phyloP scores from a whole-genome alignment of 2,113 vertebrate genomes.

The Rutilus rutilus region DNA sequence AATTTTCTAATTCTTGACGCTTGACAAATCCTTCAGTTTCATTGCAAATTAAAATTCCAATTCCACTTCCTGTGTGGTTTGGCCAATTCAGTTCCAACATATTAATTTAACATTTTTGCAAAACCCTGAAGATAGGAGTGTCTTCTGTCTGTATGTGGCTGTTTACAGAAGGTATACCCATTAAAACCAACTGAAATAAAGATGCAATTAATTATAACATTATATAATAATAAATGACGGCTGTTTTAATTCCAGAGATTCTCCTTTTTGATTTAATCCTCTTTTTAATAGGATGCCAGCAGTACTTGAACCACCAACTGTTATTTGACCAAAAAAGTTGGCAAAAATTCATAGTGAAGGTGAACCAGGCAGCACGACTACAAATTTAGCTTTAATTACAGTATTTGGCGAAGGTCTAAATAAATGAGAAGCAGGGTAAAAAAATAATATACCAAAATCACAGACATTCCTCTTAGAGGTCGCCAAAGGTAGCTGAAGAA shows the following conservation, averaged over 20 bases:
- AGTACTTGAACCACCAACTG: slow-evolving; percentile 17
- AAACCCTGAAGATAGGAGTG: neutral
- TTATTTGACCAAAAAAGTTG: slow-evolving; percentile 6
- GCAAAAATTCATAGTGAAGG: slow-evolving; percentile 3
- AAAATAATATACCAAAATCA: slow-evolving; percentile 7
- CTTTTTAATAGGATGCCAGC: slow-evolving; percentile 1
- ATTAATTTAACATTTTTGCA: neutral
- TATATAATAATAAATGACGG: neutral
- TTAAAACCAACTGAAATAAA: neutral
- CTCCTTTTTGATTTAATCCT: neutral
- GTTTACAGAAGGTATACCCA: neutral
- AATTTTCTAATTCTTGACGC: neutral
- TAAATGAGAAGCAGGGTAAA: slow-evolving; percentile 1
- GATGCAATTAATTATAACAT: neutral
- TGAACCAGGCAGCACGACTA: neutral
- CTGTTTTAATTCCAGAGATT: neutral
- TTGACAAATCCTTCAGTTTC: neutral
- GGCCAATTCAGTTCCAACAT: neutral
- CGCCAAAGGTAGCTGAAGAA: neutral
- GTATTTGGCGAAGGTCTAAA: neutral
- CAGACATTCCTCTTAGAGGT: neutral
- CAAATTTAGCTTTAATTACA: neutral
- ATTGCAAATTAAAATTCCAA: neutral
- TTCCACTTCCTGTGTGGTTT: neutral
- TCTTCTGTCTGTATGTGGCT: neutral